These are phyloP conservation scores for Bovichtus diacanthus DNA, from an alignment of 2,797 vertebrate species.

Conservation along the genomic window DNA sequence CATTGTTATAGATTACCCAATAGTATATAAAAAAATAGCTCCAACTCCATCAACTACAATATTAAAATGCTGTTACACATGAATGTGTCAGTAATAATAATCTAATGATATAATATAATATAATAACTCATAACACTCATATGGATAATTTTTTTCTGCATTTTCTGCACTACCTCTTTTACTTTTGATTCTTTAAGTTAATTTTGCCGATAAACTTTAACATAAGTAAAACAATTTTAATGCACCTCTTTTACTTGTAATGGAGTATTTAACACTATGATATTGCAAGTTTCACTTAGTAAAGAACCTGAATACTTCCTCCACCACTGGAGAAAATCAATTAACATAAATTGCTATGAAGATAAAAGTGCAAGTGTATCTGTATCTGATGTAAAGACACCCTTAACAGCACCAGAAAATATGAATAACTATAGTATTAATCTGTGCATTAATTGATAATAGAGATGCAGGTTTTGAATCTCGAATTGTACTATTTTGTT, in stretches of 20 bases:
- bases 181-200: no score
- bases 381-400: not conserved
- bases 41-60: not conserved
- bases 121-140: no score
- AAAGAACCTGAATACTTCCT: not conserved
- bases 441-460: not conserved
- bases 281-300: not conserved
- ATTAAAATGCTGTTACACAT: not conserved
- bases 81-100: not conserved
- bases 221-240: not conserved
- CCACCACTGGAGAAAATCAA: not conserved
- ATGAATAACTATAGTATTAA: not conserved
- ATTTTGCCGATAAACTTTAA: not conserved
- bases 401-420: not conserved
- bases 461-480: not conserved
- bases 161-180: no score
- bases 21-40: not conserved
- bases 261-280: not conserved
- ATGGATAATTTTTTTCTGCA: not conserved
- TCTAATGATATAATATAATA: not conserved
- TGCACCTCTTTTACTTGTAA: not conserved
- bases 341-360: not conserved
- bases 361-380: not conserved
- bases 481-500: not conserved
- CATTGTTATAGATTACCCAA: not conserved